A percentile compares a stretch with the other conserved stretches of the same genome.
Evolutionary conservation across 2,797 vertebrate species (phyloP).

Genomic region (Neosalanx taihuensis): DNA sequence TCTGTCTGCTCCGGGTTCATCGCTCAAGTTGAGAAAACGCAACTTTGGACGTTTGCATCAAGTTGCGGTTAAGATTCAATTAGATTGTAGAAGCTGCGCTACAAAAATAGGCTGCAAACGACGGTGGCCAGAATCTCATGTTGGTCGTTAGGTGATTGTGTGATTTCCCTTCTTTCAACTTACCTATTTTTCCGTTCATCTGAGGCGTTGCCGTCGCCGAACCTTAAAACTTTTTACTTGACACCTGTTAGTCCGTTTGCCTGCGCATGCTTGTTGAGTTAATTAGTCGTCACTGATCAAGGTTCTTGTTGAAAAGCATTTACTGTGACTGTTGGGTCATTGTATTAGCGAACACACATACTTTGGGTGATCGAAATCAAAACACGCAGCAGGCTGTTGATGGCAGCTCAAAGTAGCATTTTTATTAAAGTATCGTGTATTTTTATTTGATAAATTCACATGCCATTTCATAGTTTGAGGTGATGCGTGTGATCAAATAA

Average conservation of each 20-base stretch:
- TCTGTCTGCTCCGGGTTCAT: constrained; percentile 36
- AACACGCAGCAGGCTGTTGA: background rate
- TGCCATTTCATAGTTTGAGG: constrained; percentile 15
- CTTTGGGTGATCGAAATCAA: no score
- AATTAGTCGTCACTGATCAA: background rate
- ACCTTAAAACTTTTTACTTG: background rate
- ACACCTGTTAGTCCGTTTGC: constrained; percentile 40
- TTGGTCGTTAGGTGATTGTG: no score
- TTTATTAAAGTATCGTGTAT: constrained; percentile 61
- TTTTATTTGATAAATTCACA: constrained; percentile 36
- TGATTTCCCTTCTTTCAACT: no score
- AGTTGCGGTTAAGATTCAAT: background rate
- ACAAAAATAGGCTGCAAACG: no score
- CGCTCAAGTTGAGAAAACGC: constrained; percentile 3
- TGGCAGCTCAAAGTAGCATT: constrained; percentile 24
- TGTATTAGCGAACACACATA: no score
- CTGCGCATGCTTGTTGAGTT: constrained; percentile 37
- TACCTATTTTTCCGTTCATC: background rate
- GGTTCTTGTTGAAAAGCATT: background rate
- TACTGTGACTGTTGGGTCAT: no score
- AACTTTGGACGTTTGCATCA: background rate
- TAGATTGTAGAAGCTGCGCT: no score
- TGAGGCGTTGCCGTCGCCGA: background rate
- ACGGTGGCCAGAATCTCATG: no score
- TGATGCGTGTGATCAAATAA: constrained; percentile 22